Evolutionary conservation across 92 coral and sea anemone species (phyloP).

Genomic region (Meandrina meandrites): DNA sequence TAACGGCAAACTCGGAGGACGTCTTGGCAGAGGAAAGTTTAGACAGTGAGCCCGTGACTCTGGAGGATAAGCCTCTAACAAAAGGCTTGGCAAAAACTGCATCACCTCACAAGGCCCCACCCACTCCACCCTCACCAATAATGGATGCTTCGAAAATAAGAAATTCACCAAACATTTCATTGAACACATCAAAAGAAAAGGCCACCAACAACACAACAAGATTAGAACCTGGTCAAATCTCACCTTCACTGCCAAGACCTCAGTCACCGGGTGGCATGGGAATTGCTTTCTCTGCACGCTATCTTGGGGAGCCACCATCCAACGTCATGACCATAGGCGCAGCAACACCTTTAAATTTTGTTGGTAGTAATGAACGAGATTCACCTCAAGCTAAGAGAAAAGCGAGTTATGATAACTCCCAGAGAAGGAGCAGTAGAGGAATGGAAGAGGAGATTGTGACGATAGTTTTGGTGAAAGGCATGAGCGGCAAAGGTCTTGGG

Average conservation of each 20-base stretch:
- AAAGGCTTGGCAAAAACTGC: constrained; percentile 5
- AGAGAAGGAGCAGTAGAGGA: constrained; percentile 16
- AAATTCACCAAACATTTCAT: background rate
- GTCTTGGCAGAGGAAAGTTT: constrained; percentile 63
- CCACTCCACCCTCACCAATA: constrained; percentile 32
- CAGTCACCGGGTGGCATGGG: constrained; percentile 63
- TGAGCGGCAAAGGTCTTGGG: constrained; percentile 92
- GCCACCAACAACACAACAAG: constrained; percentile 2
- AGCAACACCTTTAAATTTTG: constrained; percentile 65
- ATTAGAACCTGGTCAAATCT: constrained; percentile 38
- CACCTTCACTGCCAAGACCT: constrained; percentile 51
- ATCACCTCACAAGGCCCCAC: constrained; percentile 17
- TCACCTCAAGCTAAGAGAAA: constrained; percentile 67
- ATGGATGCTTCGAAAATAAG: constrained; percentile 47
- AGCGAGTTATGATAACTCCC: constrained; percentile 4
- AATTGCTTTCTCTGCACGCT: constrained; percentile 60
- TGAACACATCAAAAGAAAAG: constrained; percentile 30
- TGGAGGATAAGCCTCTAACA: constrained; percentile 71
- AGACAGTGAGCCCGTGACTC: constrained; percentile 74
- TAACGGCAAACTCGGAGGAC: constrained; percentile 37
- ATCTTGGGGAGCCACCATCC: constrained; percentile 55
- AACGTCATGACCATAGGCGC: constrained; percentile 65
- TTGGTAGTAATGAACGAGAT: constrained; percentile 78
- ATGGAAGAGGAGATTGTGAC: constrained; percentile 68
- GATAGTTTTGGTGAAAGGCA: constrained; percentile 86